Evolutionary conservation across 2,888 invertebrate genomes (phyloP).

Genomic region (Tipula helvola): DNA sequence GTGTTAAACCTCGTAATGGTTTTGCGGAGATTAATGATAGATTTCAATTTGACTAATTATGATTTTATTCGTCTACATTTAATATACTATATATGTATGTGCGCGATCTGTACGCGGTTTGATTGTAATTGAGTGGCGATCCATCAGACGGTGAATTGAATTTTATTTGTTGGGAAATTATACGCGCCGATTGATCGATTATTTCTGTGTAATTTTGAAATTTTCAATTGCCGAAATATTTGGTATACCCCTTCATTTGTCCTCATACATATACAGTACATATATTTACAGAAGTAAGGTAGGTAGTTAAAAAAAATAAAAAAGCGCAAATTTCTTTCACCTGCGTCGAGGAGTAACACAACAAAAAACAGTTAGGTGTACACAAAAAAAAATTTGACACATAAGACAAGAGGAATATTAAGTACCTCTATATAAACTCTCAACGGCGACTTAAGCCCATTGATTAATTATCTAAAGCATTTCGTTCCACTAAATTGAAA

Average conservation of each 20-base stretch:
- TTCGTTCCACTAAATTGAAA: slow-evolving; percentile 4
- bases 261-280: too few species aligned
- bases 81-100: neutral
- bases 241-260: neutral
- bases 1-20: neutral
- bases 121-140: neutral
- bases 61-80: neutral
- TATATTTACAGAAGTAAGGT: neutral
- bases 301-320: neutral
- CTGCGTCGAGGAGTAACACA: neutral
- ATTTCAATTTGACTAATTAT: neutral
- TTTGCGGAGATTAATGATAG: neutral
- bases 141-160: neutral
- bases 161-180: neutral
- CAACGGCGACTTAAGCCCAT: neutral
- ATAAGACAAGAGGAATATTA: neutral
- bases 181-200: neutral
- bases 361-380: neutral
- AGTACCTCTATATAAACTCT: neutral
- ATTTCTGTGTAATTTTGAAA: neutral
- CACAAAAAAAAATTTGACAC: neutral
- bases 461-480: slow-evolving; percentile 4
- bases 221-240: neutral
- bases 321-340: neutral
- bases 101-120: neutral